phyloP scores from a whole-genome alignment of 2,797 vertebrate species.

The Hapalemur alaotrensis region DNA sequence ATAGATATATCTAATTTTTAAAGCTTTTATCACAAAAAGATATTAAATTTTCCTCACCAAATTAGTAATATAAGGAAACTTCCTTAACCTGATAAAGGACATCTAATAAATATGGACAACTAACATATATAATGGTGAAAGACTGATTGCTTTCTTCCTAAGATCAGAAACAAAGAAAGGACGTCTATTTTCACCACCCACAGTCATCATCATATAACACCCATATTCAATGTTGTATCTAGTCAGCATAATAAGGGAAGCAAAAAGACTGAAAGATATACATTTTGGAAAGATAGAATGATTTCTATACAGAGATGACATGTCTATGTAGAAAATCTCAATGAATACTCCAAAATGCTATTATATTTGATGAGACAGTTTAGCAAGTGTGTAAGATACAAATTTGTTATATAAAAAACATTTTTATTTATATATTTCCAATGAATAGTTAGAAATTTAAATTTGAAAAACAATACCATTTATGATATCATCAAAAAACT shows the following conservation, averaged over 20 bases:
- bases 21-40: neutral
- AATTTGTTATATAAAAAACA: neutral
- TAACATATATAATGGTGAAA: neutral
- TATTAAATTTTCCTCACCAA: neutral
- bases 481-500: neutral
- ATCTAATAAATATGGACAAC: neutral
- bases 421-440: neutral
- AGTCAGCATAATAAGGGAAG: neutral
- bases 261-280: neutral
- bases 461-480: neutral
- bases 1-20: neutral
- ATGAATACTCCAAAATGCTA: neutral
- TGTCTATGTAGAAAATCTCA: neutral
- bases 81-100: neutral
- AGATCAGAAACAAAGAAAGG: neutral
- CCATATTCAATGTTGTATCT: neutral
- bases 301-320: neutral
- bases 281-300: neutral
- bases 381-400: neutral
- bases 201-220: neutral
- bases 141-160: neutral
- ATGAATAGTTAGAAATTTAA: neutral
- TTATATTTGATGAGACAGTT: neutral
- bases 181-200: neutral
- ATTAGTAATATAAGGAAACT: neutral